Evolutionary conservation across 35 echinoderm and acorn worm species (phyloP), one percentile per base, ranked within the genome.

Genomic region (Acanthaster planci): DNA sequence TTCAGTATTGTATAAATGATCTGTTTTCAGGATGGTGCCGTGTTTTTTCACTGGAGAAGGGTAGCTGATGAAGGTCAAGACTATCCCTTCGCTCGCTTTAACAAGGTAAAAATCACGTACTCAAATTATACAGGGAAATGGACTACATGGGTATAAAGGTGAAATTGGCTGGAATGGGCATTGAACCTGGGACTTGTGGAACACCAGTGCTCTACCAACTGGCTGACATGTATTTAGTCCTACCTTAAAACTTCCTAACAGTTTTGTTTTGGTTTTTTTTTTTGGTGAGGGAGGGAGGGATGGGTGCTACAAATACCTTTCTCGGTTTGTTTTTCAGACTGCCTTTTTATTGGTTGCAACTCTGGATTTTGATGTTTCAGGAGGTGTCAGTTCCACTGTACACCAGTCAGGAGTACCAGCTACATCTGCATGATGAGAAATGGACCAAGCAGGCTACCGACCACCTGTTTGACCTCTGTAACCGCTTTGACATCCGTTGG

Each of bases 11-110:
- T n/a, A n/a, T n/a, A n/a, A n/a, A n/a, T n/a, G n/a, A n/a, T n/a
- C n/a, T n/a, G n/a, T 59, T 31, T 36, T 31, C 64, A 92, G 92
- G 96, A 99, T 89, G 96, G 96, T 38, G 89, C 92, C 12, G 84
- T 97, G 10, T 94, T 99, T 67, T 30, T 92, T 27, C 96, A 99
- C 52, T 99, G 96, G 96, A 94, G 96, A 37, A 85, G 96, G 78
- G 89, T 86, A 52, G 96, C 96, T 21, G 96, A 99, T 76, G 96
- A 99, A 83, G 96, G 92, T 38, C 94, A 99, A 79, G 96, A 99
- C 82, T 99, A 99, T 80, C 92, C 92, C 1, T 99, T 99, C 93
- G 96, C 96, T 32, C 90, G 92, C 84, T 99, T 99, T 76, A 93
- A 94, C 75, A 99, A 99, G 87, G 96, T 99, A 76, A 67, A 36